Percentiles rank a stretch among this genome's conserved stretches.
These are phyloP conservation scores for Diadema setosum DNA, from an alignment of 35 echinoderm and acorn worm genomes.

Conservation along the genomic window DNA sequence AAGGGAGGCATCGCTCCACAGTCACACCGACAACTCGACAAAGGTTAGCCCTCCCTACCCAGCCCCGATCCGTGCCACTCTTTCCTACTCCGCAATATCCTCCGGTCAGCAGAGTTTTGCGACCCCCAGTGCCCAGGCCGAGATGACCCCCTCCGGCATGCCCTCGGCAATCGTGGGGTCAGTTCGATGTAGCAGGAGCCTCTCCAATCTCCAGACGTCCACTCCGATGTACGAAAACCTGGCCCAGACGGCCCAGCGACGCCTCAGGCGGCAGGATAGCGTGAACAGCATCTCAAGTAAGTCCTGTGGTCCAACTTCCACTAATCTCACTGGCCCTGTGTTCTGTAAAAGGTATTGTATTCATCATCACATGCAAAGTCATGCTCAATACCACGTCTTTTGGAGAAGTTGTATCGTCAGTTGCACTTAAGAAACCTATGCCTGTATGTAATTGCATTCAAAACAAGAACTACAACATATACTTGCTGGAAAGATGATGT, in stretches of 20 bases:
- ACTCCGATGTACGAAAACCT: neutral
- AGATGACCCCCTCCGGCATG: neutral
- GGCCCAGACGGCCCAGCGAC: neutral
- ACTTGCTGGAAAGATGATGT: no score
- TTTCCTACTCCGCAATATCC: conserved; percentile 53
- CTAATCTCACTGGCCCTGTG: neutral
- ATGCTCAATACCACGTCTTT: no score
- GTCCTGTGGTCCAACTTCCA: neutral
- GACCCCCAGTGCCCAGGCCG: neutral
- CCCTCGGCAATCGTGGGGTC: conserved; percentile 2
- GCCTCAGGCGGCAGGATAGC: neutral
- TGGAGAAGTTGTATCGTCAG: no score
- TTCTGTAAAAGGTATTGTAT: no score
- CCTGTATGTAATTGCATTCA: no score
- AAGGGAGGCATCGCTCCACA: neutral
- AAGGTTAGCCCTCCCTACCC: conserved; percentile 64
- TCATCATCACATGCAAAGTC: no score
- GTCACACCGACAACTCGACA: neutral
- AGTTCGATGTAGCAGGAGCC: neutral
- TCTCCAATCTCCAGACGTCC: conserved; percentile 36
- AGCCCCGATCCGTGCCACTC: conserved; percentile 75
- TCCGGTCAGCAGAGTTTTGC: neutral
- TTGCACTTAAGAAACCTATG: no score
- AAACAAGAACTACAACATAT: no score
- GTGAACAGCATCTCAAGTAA: conserved; percentile 8